Evolutionary conservation across 2,113 vertebrate genomes (phyloP).

Genomic region (Machaerirhynchus nigripectus): DNA sequence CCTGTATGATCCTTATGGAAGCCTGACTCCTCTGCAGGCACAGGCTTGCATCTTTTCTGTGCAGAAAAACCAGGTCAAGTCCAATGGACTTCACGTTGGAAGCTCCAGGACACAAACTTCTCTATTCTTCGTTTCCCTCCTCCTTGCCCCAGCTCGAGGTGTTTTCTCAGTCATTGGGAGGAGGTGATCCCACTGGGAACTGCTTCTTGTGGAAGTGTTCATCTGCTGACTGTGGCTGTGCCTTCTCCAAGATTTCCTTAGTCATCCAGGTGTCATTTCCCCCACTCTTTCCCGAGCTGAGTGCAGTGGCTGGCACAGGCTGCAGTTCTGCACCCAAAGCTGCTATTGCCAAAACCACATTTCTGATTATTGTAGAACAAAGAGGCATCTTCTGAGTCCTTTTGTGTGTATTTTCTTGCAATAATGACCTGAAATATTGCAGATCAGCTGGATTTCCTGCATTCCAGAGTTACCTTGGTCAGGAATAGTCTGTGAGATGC

Average conservation of each 20-base stretch:
- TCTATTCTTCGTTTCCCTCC: neutral
- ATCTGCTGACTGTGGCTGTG: slow-evolving; percentile 35
- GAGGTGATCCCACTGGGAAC: slow-evolving; percentile 21
- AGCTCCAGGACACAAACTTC: neutral
- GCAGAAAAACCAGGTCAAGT: neutral
- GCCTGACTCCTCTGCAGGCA: neutral
- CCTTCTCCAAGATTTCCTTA: slow-evolving; percentile 11
- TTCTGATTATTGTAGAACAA: neutral
- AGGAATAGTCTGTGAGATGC: neutral
- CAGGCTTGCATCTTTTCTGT: neutral
- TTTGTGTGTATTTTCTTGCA: neutral
- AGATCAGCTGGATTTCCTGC: neutral
- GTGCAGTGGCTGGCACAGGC: neutral
- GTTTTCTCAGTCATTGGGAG: slow-evolving; percentile 8
- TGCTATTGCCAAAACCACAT: neutral
- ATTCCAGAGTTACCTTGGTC: neutral
- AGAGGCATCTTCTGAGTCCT: neutral
- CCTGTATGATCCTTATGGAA: neutral
- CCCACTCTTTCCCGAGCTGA: neutral
- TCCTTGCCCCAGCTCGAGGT: neutral
- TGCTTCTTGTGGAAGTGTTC: slow-evolving; percentile 23
- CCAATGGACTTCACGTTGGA: neutral
- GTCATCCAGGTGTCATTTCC: slow-evolving; percentile 3
- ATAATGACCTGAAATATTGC: neutral
- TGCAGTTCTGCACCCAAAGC: neutral